Percentiles rank a stretch among this genome's conserved stretches.
These are phyloP conservation scores for Naso thynnoides DNA, from an alignment of 2,797 vertebrate genomes.

Conservation along the genomic window DNA sequence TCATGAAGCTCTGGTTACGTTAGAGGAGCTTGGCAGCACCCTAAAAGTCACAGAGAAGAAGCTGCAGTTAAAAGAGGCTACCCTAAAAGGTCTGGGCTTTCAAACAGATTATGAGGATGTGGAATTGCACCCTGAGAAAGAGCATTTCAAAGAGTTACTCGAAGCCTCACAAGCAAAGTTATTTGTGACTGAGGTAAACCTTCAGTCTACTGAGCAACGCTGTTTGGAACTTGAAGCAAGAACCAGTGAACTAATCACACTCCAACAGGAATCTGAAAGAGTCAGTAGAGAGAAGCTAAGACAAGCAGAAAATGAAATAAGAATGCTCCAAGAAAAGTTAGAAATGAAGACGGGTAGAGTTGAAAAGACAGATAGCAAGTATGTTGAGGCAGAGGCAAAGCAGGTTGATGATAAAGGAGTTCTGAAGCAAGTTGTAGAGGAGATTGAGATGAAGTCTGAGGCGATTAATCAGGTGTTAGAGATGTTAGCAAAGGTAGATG, in stretches of 20 bases:
- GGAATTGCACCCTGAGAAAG: constrained; percentile 66
- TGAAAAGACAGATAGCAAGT: constrained; percentile 49
- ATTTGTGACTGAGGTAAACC: constrained; percentile 69
- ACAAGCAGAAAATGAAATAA: constrained; percentile 74
- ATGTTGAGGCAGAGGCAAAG: constrained; percentile 55
- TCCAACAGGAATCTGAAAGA: constrained; percentile 70
- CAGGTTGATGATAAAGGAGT: constrained; percentile 68
- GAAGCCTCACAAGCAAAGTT: constrained; percentile 74
- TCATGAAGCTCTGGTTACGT: constrained; percentile 83
- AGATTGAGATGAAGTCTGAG: constrained; percentile 80
- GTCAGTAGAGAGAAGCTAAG: constrained; percentile 62
- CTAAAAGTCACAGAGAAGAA: constrained; percentile 87
- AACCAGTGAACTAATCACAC: constrained; percentile 70
- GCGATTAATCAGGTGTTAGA: constrained; percentile 80
- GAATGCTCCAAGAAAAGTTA: constrained; percentile 66
- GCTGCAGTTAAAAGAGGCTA: constrained; percentile 87
- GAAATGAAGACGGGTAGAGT: constrained; percentile 46
- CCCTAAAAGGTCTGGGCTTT: constrained; percentile 85
- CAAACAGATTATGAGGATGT: constrained; percentile 72
- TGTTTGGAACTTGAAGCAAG: constrained; percentile 76
- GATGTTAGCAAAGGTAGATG: constrained; percentile 76
- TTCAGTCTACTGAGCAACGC: constrained; percentile 67
- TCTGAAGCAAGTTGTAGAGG: constrained; percentile 76
- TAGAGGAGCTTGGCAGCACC: constrained; percentile 83
- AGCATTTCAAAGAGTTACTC: constrained; percentile 71